Base-by-base conservation (phyloP, 2,797 vertebrate species). In the Catharus ustulatus region DNA sequence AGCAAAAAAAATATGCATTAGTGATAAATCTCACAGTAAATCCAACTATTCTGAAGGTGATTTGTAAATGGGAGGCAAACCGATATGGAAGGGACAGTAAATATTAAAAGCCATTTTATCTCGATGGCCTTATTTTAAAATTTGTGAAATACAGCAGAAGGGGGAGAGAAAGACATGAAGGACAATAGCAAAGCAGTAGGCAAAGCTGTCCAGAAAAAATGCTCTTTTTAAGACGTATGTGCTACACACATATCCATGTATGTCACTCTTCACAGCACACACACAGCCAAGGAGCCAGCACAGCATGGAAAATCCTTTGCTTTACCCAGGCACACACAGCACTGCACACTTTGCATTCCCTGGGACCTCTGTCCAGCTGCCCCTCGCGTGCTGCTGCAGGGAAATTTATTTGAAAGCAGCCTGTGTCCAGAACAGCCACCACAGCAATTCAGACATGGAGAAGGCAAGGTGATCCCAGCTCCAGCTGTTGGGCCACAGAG, bases 401-500 rank as follows among this genome's bases (percentile, higher is more conserved):
- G 3, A 1, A 51, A 19, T 1, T 20, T 0, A 0, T 22, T 52
- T 29, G 34, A 22, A 62, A 45, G 38, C 2, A 57, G 36, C 38
- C 11, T 57, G 61, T 63, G 42, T 29, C n/a, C 72, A 64, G 2
- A 90, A 5, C 34, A 83, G 81, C 22, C 34, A 17, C 8, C 0
- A 1, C 1, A 52, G 45, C 48, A 23, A 10, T 3, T 27, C 20
- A 45, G 40, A 40, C 38, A 15, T 1, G 19, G 43, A 48, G 69
- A 42, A 43, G 48, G 55, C 42, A 83, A 84, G 71, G 52, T 38
- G 32, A 52, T 2, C 26, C 0, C 27, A 58, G 30, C 45, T 68
- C 62, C 21, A 40, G 45, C 30, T 26, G 45, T 19, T 24, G 34
- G 46, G 40, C 55, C 20, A 13, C 4, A 32, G 51, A 89, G 17